phyloP scores from a whole-genome alignment of 2,797 vertebrate species.

The Jordanella pulchra region DNA sequence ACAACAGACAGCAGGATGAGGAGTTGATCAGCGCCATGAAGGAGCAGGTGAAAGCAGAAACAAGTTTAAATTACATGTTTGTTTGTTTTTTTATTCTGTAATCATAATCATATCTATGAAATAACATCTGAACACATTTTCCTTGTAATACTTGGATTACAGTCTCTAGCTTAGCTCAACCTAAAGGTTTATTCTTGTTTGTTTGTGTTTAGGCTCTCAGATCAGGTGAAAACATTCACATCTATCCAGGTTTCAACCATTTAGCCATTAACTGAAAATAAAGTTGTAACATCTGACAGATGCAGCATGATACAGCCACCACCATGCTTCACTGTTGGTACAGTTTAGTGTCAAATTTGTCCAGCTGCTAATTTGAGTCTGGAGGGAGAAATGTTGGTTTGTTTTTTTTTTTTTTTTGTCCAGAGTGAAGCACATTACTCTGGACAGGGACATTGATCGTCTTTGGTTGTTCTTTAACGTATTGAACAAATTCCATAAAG shows the following conservation, averaged over 20 bases:
- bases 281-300: too few species aligned
- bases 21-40: constrained; percentile 79
- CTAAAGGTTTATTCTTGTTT: too few species aligned
- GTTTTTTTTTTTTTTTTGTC: too few species aligned
- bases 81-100: not conserved
- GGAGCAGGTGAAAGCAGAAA: constrained; percentile 76
- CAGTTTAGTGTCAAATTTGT: not conserved
- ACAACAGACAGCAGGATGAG: constrained; percentile 70
- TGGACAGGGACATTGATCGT: not conserved
- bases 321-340: not conserved
- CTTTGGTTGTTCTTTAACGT: too few species aligned
- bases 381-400: not conserved
- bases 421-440: not conserved
- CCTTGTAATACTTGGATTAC: not conserved
- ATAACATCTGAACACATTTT: not conserved
- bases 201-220: too few species aligned
- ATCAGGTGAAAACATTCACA: too few species aligned
- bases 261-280: too few species aligned
- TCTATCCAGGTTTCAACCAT: too few species aligned
- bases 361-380: not conserved
- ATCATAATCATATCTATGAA: not conserved
- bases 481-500: too few species aligned
- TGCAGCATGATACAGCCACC: too few species aligned
- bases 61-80: too few species aligned
- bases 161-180: not conserved